Conservation (phyloP, 1,140 invertebrate species). For the Pectinophora gossypiella region DNA sequence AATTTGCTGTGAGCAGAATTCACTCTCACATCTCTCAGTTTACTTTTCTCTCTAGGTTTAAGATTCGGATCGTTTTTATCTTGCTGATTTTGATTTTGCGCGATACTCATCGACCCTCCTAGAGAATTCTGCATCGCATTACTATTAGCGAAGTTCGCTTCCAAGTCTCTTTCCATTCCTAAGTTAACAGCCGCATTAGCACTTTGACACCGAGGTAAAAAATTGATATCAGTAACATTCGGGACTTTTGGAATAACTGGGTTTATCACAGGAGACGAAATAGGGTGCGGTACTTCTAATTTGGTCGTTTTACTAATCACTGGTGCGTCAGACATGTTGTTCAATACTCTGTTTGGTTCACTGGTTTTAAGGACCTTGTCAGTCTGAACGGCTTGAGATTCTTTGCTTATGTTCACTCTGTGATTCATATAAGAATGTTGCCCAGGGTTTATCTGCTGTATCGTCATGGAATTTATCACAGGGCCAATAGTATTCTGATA, state of each 20-base stretch:
- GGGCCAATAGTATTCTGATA: constrained; percentile 46
- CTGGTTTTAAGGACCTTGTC: constrained; percentile 56
- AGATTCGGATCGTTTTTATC: constrained; percentile 59
- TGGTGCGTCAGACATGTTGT: constrained; percentile 39
- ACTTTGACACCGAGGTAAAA: constrained; percentile 67
- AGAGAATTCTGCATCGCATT: constrained; percentile 49
- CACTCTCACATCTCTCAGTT: constrained; percentile 66
- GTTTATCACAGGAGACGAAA: constrained; percentile 63
- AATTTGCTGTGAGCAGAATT: constrained; percentile 71
- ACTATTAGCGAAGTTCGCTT: constrained; percentile 36
- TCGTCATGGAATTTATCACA: constrained; percentile 58
- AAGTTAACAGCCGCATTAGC: constrained; percentile 59
- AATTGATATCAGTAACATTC: constrained; percentile 57
- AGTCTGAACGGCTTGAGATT: constrained; percentile 61
- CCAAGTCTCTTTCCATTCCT: constrained; percentile 58
- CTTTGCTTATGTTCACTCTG: constrained; percentile 48
- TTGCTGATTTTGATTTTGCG: constrained; percentile 28
- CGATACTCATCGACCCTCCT: constrained; percentile 46
- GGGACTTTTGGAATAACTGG: constrained; percentile 63
- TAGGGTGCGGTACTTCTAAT: constrained; percentile 65
- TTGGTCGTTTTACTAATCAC: constrained; percentile 61
- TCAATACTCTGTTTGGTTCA: constrained; percentile 42
- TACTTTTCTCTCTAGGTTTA: constrained; percentile 68
- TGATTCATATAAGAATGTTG: constrained; percentile 56
- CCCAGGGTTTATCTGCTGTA: constrained; percentile 53